Conservation (phyloP, 2,797 vertebrate species). For the Varecia variegata region DNA sequence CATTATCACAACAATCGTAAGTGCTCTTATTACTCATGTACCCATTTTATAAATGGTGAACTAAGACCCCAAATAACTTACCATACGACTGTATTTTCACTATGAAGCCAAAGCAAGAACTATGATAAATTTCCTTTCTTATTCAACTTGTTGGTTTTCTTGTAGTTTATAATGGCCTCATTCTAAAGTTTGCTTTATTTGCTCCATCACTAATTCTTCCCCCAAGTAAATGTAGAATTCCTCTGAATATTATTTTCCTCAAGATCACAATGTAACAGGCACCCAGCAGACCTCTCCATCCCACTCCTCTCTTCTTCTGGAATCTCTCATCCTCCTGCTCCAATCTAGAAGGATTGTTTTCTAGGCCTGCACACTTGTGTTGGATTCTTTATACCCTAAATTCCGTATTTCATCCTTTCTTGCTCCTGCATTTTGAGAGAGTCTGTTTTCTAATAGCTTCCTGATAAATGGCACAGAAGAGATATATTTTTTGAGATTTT, state of each 20-base stretch:
- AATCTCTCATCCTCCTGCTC: not conserved
- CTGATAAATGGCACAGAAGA: not conserved
- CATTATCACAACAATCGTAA: not conserved
- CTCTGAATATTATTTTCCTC: not conserved
- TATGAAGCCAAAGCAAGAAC: not conserved
- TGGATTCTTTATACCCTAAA: not conserved
- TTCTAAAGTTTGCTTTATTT: constrained; percentile 16
- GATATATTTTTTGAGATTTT: not conserved
- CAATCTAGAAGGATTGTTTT: not conserved
- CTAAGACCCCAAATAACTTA: not conserved
- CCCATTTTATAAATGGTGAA: not conserved
- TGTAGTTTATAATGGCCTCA: not conserved
- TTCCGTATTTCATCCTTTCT: not conserved
- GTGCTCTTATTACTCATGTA: not conserved
- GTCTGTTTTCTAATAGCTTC: not conserved
- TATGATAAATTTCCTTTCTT: not conserved
- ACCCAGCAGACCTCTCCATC: not conserved
- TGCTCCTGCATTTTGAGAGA: not conserved
- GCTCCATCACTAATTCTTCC: not conserved
- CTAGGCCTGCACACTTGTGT: not conserved
- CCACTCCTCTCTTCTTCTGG: not conserved
- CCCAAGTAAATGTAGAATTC: not conserved
- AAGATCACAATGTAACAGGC: not conserved
- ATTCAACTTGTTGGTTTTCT: not conserved
- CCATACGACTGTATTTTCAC: not conserved